Percentiles rank a stretch among this genome's conserved stretches.
Conservation (phyloP, 2,797 vertebrate species). For the Fistularia tabacaria region DNA sequence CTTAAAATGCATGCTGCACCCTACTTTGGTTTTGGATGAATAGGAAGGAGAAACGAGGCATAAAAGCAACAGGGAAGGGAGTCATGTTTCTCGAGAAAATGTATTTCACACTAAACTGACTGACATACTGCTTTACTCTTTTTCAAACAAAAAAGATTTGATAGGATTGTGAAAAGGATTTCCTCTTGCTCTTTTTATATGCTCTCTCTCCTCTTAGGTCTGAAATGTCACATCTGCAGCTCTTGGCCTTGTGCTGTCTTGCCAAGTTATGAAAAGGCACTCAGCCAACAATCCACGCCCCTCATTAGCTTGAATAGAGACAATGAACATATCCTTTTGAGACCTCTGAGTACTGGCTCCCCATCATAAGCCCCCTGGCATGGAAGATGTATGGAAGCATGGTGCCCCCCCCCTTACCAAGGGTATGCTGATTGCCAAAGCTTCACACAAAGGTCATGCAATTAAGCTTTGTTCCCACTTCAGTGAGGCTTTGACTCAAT, state of each 20-base stretch:
- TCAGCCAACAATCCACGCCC: slow-evolving; percentile 51
- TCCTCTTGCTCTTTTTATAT: slow-evolving; percentile 54
- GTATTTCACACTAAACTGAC: slow-evolving; percentile 27
- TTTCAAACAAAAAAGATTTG: slow-evolving; percentile 45
- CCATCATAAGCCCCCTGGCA: slow-evolving; percentile 50
- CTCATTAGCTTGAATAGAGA: slow-evolving; percentile 64
- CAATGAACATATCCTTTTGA: slow-evolving; percentile 64
- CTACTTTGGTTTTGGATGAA: slow-evolving; percentile 14
- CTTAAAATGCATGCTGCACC: no score
- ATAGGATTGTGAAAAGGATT: slow-evolving; percentile 49
- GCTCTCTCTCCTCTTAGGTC: slow-evolving; percentile 15
- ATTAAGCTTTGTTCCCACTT: slow-evolving; percentile 69
- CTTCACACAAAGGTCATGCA: slow-evolving; percentile 67
- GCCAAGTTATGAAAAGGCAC: slow-evolving; percentile 50
- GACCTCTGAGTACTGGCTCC: slow-evolving; percentile 43
- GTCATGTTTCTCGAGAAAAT: slow-evolving; percentile 37
- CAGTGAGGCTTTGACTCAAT: slow-evolving; percentile 57
- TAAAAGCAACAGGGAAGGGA: slow-evolving; percentile 28
- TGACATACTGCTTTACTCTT: slow-evolving; percentile 31
- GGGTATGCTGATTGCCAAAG: slow-evolving; percentile 64
- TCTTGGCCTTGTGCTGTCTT: slow-evolving; percentile 50
- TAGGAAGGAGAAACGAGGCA: slow-evolving; percentile 1
- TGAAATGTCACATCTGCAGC: slow-evolving; percentile 63
- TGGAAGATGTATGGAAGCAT: slow-evolving; percentile 42
- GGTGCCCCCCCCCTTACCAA: slow-evolving; percentile 47